These are phyloP conservation scores for Heterocephalus glaber DNA, from an alignment of 2,113 vertebrate species.

Conservation along the genomic window DNA sequence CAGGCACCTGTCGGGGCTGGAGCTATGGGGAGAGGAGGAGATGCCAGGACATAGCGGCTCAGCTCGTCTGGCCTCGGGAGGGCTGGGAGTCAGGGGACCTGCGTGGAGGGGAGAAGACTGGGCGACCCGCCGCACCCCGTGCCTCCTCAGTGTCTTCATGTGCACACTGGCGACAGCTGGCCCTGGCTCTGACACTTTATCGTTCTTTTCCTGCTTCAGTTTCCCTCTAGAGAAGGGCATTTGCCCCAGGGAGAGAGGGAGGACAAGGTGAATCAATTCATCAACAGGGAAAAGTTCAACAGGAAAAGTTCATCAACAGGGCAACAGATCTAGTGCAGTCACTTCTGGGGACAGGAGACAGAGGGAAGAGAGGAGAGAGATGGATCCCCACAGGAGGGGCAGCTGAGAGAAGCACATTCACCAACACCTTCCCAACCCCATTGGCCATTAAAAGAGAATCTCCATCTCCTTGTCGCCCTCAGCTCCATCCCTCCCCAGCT, in stretches of 20 bases:
- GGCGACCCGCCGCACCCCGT: neutral
- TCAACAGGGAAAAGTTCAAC: too few relatives aligned
- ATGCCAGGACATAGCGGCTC: neutral
- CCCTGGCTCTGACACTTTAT: neutral
- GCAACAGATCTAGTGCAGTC: neutral
- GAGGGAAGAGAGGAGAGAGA: neutral
- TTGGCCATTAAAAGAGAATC: neutral
- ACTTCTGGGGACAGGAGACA: neutral
- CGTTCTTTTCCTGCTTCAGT: neutral
- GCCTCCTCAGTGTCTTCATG: neutral
- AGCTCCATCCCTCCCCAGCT: neutral
- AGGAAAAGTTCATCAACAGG: neutral
- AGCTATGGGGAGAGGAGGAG: neutral
- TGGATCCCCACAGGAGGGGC: neutral
- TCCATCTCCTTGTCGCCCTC: neutral
- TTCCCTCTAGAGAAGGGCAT: constrained; percentile 1
- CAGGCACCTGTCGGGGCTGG: neutral
- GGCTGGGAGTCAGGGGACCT: neutral
- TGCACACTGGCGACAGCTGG: neutral
- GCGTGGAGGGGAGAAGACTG: neutral
- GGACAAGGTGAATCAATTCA: neutral
- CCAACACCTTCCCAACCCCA: neutral
- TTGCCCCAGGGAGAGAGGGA: neutral
- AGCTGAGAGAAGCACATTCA: neutral
- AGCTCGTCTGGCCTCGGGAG: neutral